Percentiles rank a stretch among this genome's conserved stretches.
phyloP scores from a whole-genome alignment of 2,888 invertebrate genomes.

The Cerceris rybyensis region DNA sequence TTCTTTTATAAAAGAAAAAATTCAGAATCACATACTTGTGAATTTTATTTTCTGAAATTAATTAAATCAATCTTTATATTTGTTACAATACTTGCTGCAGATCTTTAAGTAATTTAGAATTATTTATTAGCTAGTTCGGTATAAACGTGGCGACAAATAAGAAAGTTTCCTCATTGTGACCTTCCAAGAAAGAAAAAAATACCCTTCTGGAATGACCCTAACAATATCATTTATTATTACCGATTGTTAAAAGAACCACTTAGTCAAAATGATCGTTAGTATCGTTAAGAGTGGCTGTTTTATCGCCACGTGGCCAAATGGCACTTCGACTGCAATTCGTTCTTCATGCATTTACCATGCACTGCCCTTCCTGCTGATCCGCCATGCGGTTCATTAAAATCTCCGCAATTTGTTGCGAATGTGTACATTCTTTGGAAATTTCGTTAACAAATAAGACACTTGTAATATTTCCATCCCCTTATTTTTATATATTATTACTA shows the following conservation, averaged over 20 bases:
- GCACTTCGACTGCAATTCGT: slow-evolving; percentile 29
- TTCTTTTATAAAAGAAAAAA: no score
- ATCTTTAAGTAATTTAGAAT: background rate
- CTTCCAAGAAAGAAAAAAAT: background rate
- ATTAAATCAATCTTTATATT: no score
- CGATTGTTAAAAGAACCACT: slow-evolving; percentile 30
- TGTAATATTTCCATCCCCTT: no score
- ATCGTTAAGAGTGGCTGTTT: slow-evolving; percentile 63
- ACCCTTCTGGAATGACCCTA: background rate
- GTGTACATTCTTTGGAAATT: no score
- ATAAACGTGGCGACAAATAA: background rate
- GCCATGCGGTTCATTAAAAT: slow-evolving; percentile 6
- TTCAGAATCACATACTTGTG: no score
- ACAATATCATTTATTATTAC: slow-evolving; percentile 19
- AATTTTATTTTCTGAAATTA: no score
- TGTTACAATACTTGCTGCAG: no score
- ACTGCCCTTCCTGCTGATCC: background rate
- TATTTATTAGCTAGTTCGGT: no score
- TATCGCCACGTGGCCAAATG: slow-evolving; percentile 65
- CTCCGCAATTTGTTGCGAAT: background rate
- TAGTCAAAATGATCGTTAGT: slow-evolving; percentile 46
- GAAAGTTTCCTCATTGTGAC: background rate
- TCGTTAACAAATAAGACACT: no score
- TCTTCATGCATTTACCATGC: slow-evolving; percentile 11
- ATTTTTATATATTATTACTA: no score